phyloP scores from a whole-genome alignment of 2,113 vertebrate species.

The Pampusana beccarii region DNA sequence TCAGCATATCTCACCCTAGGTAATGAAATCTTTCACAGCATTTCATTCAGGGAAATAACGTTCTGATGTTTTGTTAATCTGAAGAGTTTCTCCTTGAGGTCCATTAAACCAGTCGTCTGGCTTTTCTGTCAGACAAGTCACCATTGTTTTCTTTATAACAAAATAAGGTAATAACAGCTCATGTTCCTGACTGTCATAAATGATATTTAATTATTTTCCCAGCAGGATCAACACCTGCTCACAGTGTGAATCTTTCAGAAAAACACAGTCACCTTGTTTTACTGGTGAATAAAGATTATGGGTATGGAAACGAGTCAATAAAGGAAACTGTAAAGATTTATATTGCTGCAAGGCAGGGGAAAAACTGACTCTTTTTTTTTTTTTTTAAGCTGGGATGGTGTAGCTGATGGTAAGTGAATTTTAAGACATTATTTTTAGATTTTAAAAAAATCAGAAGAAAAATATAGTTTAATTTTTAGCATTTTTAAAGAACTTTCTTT shows the following conservation, averaged over 20 bases:
- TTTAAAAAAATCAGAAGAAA: not conserved
- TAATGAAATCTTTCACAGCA: not conserved
- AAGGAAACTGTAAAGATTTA: not conserved
- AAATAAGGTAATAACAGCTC: not conserved
- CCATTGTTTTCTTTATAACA: not conserved
- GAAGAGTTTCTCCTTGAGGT: not conserved
- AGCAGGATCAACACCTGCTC: conserved; percentile 26
- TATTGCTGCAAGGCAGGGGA: not conserved
- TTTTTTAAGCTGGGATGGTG: not conserved
- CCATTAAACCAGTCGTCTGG: not conserved
- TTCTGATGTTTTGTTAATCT: not conserved
- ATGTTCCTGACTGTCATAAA: not conserved
- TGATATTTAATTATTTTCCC: not conserved
- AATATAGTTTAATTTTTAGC: not conserved
- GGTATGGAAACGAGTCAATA: not conserved
- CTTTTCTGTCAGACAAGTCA: not conserved
- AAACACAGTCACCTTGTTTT: not conserved
- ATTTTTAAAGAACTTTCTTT: not conserved
- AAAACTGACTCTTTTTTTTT: not conserved
- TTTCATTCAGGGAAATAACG: not conserved
- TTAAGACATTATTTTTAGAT: not conserved
- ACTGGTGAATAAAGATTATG: not conserved
- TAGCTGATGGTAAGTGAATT: not conserved
- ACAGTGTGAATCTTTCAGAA: not conserved
- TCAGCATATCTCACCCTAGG: not conserved